Evolutionary conservation across 2,113 vertebrate genomes (phyloP).

Genomic region (Heteronetta atricapilla): DNA sequence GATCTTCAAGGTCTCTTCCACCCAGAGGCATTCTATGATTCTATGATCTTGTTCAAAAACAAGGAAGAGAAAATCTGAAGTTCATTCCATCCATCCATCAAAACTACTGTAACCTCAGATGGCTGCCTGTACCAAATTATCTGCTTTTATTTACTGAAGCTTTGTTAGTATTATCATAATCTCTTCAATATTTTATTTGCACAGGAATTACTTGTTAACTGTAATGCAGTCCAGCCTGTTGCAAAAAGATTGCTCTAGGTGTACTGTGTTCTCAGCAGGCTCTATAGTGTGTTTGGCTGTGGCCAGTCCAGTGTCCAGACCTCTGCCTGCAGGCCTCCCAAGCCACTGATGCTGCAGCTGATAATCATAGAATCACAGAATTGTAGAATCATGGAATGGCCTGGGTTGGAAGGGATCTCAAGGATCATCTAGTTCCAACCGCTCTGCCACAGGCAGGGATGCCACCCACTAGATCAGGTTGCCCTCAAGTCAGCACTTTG

Average conservation of each 20-base stretch:
- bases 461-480: no score
- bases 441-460: no score
- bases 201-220: slow-evolving; percentile 3
- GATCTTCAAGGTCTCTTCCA: no score
- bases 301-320: neutral
- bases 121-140: neutral
- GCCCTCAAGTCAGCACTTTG: neutral
- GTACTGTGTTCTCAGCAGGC: neutral
- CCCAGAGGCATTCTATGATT: no score
- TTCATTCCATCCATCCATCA: neutral
- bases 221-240: neutral
- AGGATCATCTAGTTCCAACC: no score
- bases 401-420: no score
- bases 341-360: neutral
- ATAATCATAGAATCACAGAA: neutral
- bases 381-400: no score
- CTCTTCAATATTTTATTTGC: slow-evolving; percentile 18
- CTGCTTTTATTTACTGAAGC: neutral
- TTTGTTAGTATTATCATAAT: neutral
- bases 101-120: neutral
- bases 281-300: neutral
- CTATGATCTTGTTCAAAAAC: neutral
- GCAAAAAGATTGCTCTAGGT: neutral
- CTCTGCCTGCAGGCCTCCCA: neutral
- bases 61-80: neutral